Base-by-base conservation (phyloP, 1,140 invertebrate species). In the Holotrichia oblita region DNA sequence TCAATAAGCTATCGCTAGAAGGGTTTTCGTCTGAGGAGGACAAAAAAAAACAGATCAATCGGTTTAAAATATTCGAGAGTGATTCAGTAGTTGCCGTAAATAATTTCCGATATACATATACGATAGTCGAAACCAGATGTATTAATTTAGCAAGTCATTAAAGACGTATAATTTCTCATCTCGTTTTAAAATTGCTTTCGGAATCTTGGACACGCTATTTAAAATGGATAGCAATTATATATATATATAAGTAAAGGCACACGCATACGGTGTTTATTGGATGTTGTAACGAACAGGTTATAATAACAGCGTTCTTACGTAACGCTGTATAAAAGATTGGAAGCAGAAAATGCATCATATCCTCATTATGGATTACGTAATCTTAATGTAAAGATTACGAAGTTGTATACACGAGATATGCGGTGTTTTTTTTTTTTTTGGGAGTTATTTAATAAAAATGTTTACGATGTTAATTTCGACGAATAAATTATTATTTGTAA, bases 1-100 rank as follows among this genome's bases (percentile, higher is more conserved):
- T 92, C 12, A 93, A 86, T 24, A 95, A 89, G 82, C 93, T 94
- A 79, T 93, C 92, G 17, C 90, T 91, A 0, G 92, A 90, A 20
- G 88, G 85, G 22, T 87, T 88, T 14, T 87, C 86, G n/a, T 84
- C 83, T 83, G 77, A 17, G 80, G 77, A 24, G n/a, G n/a, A n/a
- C n/a, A n/a, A n/a, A 80, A 22, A 41, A 17, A 17, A 34, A 27
- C 0, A 64, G 2, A 64, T 22, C 3, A 0, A 12, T 14, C 12
- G n/a, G 12, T 8, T 48, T 48, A 12, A n/a, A 12, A 48, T 48
- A 42, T 42, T 42, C 12, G 8, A 3, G 12, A 0, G 41, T 42
- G 2, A 0, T 9, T 3, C 0, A 9, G 41, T 42, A 12, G 3
- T 12, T 9, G 9, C 44, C n/a, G n/a, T 14, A 48, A 48, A n/a